These are phyloP conservation scores for Amiota communis DNA, from an alignment of 2,888 invertebrate species.

Conservation along the genomic window DNA sequence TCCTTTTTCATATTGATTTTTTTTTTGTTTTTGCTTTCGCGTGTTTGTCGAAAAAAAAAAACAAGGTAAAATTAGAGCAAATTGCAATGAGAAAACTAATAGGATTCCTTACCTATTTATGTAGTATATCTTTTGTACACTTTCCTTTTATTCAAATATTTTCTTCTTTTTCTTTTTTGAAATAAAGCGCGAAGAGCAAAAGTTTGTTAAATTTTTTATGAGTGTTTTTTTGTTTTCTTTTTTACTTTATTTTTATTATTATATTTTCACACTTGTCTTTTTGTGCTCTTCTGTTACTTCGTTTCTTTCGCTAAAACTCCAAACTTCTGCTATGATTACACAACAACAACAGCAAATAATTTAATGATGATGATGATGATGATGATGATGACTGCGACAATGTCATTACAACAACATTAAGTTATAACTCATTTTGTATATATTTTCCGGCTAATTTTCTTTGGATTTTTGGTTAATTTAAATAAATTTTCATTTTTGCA, in stretches of 20 bases:
- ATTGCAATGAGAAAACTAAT: not conserved
- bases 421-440: not conserved
- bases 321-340: slow-evolving; percentile 3
- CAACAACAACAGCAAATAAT: not conserved
- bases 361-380: not conserved
- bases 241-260: not conserved
- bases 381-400: not conserved
- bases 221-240: not conserved
- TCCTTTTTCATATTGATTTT: slow-evolving; percentile 6
- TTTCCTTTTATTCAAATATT: not conserved
- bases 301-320: not conserved
- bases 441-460: not conserved
- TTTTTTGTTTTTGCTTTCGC: not conserved
- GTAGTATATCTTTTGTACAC: no score
- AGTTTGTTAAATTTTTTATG: not conserved
- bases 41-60: slow-evolving; percentile 5
- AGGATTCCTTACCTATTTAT: not conserved
- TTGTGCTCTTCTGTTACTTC: not conserved
- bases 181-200: not conserved
- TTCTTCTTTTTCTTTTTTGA: not conserved
- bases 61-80: not conserved
- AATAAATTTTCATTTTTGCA: not conserved
- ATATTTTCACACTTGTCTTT: not conserved
- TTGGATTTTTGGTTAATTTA: not conserved
- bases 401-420: not conserved